phyloP scores from a whole-genome alignment of 64 coral and sea anemone genomes.

The Trachythela sp. region DNA sequence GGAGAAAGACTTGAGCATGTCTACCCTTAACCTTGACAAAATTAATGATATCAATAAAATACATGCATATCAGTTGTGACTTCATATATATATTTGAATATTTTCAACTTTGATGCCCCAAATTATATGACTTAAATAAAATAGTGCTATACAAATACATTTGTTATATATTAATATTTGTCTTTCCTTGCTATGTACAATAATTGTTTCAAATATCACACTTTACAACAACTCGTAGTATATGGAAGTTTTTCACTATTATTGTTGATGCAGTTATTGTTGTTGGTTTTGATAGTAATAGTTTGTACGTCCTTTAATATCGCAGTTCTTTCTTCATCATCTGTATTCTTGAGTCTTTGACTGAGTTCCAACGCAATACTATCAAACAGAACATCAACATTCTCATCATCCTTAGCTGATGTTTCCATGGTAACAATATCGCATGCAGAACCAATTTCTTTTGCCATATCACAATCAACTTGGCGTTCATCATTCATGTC shows the following conservation, averaged over 20 bases:
- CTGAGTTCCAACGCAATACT: conserved; percentile 75
- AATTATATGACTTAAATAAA: too few species aligned
- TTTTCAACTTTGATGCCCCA: too few species aligned
- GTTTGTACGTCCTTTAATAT: neutral
- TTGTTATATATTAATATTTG: too few species aligned
- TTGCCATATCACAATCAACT: conserved; percentile 70
- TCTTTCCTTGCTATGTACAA: too few species aligned
- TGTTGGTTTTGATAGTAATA: neutral
- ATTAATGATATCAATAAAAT: too few species aligned
- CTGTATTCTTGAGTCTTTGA: neutral
- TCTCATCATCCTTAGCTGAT: conserved; percentile 88
- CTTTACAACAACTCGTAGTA: neutral
- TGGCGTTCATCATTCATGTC: conserved; percentile 64
- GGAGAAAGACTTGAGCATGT: too few species aligned
- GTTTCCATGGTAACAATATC: conserved; percentile 89
- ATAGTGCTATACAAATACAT: too few species aligned
- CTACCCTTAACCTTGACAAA: too few species aligned
- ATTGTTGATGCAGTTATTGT: neutral
- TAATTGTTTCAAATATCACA: neutral
- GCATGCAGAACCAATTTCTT: conserved; percentile 63
- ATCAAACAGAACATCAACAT: conserved; percentile 89
- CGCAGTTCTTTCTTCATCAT: neutral
- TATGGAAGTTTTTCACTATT: neutral
- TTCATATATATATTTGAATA: too few species aligned
- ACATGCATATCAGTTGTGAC: too few species aligned